Evolutionary conservation across 30 jellyfish, hydroid and myxozoan genomes (phyloP).

Genomic region (Aurelia aurita): DNA sequence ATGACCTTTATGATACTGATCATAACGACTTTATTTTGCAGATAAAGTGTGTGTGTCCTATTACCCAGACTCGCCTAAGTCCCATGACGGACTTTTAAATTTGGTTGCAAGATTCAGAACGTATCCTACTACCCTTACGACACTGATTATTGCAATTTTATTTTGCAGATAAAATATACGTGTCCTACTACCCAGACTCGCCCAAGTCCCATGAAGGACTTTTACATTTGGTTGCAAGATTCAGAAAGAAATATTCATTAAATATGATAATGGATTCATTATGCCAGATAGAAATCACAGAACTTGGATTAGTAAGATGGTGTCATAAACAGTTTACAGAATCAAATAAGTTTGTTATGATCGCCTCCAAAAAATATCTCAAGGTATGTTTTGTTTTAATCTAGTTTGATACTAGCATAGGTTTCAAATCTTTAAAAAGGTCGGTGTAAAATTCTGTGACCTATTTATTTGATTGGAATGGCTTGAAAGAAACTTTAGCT

Average conservation of each 20-base stretch:
- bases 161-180: slow-evolving; percentile 49
- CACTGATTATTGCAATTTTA: neutral
- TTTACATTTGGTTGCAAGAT: slow-evolving; percentile 37
- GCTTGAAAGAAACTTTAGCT: too few relatives aligned
- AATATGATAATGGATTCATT: slow-evolving; percentile 45
- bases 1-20: too few relatives aligned
- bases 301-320: slow-evolving; percentile 73
- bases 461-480: too few relatives aligned
- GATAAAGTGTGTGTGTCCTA: neutral
- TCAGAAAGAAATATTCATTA: slow-evolving; percentile 33
- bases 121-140: neutral
- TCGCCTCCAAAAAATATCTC: slow-evolving; percentile 45
- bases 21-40: neutral
- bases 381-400: slow-evolving; percentile 15
- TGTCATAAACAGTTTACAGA: slow-evolving; percentile 54
- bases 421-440: too few relatives aligned
- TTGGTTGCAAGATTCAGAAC: slow-evolving; percentile 43
- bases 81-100: slow-evolving; percentile 7
- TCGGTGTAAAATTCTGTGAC: too few relatives aligned
- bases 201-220: slow-evolving; percentile 6
- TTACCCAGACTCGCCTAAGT: neutral
- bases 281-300: slow-evolving; percentile 38
- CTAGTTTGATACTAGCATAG: too few relatives aligned
- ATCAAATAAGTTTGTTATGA: slow-evolving; percentile 48
- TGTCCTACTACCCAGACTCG: slow-evolving; percentile 68